These are phyloP conservation scores for Alloscopus bannaensis DNA, from an alignment of 2,888 invertebrate genomes.

Conservation along the genomic window DNA sequence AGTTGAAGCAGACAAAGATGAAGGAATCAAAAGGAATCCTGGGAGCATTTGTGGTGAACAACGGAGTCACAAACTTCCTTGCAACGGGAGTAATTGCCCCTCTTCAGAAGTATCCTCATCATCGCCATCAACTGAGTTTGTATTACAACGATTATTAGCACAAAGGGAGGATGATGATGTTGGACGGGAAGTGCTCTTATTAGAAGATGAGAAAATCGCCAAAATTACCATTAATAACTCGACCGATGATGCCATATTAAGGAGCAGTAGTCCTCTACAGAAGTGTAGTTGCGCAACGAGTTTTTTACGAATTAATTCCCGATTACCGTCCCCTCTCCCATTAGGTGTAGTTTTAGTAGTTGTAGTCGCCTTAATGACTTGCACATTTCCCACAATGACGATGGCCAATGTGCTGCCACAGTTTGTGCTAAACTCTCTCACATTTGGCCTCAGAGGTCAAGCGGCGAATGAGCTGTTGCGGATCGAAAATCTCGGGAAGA, in stretches of 20 bases:
- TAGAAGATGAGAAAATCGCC: conserved; percentile 29
- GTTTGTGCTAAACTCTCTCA: conserved; percentile 85
- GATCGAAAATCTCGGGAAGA: conserved; percentile 87
- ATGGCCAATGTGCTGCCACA: conserved; percentile 86
- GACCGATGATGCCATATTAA: conserved; percentile 58
- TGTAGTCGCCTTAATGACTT: conserved; percentile 13
- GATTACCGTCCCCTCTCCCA: conserved; percentile 19
- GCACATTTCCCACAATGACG: conserved; percentile 39
- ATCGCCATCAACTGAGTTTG: conserved; percentile 21
- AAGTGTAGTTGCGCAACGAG: conserved; percentile 39
- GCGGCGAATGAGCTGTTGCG: conserved; percentile 86
- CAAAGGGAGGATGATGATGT: conserved; percentile 1
- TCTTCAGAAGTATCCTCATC: conserved; percentile 34
- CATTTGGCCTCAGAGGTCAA: conserved; percentile 88
- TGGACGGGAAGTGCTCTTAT: not conserved
- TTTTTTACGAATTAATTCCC: conserved; percentile 51
- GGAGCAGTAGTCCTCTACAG: conserved; percentile 26
- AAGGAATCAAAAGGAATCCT: conserved; percentile 17
- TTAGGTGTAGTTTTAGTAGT: not conserved
- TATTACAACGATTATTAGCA: conserved; percentile 46
- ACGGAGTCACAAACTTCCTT: conserved; percentile 24
- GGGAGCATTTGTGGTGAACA: conserved; percentile 31
- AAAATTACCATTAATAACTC: conserved; percentile 51
- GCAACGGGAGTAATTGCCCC: conserved; percentile 22
- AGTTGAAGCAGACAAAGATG: conserved; percentile 40